phyloP scores from a whole-genome alignment of 2,797 vertebrate species.

The Chelonia mydas region DNA sequence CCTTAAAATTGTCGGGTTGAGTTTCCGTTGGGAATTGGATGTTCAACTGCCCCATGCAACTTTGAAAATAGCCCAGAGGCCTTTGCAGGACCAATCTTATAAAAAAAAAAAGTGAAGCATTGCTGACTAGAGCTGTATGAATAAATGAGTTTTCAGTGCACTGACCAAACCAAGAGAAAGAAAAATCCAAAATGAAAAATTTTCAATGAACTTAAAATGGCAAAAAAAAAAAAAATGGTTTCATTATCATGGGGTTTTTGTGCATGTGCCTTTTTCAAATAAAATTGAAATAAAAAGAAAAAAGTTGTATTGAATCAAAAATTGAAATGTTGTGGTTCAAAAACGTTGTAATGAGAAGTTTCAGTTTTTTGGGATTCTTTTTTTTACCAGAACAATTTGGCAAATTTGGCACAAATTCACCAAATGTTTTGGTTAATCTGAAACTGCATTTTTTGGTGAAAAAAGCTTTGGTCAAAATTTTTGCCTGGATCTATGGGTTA shows the following conservation, averaged over 20 bases:
- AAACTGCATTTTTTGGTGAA: background rate
- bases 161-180: background rate
- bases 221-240: background rate
- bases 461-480: background rate
- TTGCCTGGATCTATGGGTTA: background rate
- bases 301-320: background rate
- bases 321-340: background rate
- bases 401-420: background rate
- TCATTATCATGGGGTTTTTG: background rate
- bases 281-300: background rate
- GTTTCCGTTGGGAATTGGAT: background rate
- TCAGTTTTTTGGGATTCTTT: background rate
- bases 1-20: background rate
- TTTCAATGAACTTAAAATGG: background rate
- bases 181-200: background rate
- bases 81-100: rapidly evolving
- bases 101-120: background rate
- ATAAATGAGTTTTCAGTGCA: background rate
- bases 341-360: background rate
- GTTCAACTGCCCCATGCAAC: background rate
- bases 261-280: background rate
- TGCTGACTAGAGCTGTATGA: background rate
- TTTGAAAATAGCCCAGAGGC: background rate
- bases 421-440: background rate
- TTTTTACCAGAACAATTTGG: background rate